Evolutionary conservation across 1,140 invertebrate species (phyloP), one percentile per base, ranked within the genome.

Genomic region (Drosophila repletoides): DNA sequence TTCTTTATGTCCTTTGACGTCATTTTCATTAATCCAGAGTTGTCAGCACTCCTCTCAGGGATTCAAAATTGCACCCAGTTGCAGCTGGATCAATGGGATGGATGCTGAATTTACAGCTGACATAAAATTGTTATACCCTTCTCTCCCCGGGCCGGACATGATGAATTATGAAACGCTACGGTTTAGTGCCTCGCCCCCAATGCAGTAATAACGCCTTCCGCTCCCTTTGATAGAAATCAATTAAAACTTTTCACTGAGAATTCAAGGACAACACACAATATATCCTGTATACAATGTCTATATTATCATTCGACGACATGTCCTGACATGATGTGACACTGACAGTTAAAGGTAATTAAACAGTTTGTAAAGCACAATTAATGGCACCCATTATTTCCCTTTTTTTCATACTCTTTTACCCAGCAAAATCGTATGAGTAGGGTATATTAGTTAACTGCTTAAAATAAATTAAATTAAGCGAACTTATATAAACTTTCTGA

Each of bases 161-260:
- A 66, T 84, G 79, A 69, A 77, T 77, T 73, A 73, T 77, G 60
- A 70, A n/a, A n/a, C n/a, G n/a, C n/a, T n/a, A n/a, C n/a, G n/a
- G n/a, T 73, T 77, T 84, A 55, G 5, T 6, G 48, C n/a, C 31
- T 34, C 41, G n/a, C n/a, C n/a, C n/a, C 36, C 26, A 48, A n/a
- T 53, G 46, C 64, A 53, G 26, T 28, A 24, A 41, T 24, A 19
- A 0, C 31, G 2, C 1, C 14, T 6, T 15, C 14, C 34, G 1
- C 29, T 53, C 40, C 9, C 17, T 19, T 41, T 69, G 69, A 79
- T 79, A 71, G 74, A 84, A 83, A 83, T 83, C 77, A 83, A 83
- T 83, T 83, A 83, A 84, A 83, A 83, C 74, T 83, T 81, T 83
- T 41, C 59, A 45, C 14, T 33, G 58, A 14, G 58, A 31, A 52